Conservation (phyloP, 2,113 vertebrate species). For the Picathartes gymnocephalus region DNA sequence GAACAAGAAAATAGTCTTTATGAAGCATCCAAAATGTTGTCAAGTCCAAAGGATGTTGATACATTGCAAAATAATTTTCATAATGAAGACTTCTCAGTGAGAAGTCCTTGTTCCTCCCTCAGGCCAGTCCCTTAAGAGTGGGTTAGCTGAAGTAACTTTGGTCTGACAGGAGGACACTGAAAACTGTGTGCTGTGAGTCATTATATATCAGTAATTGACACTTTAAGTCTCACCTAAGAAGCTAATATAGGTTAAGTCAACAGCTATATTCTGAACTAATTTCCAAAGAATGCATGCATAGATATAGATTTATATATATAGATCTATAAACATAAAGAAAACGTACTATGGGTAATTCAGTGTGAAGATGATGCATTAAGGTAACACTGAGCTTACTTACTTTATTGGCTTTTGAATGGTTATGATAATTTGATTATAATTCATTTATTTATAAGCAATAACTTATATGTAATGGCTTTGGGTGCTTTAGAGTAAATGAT, state of each 20-base stretch:
- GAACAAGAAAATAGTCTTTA: neutral
- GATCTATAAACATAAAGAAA: neutral
- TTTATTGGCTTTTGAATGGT: neutral
- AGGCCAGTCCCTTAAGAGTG: neutral
- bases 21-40: neutral
- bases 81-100: neutral
- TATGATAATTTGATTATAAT: neutral
- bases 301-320: neutral
- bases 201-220: neutral
- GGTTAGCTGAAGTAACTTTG: neutral
- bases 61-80: neutral
- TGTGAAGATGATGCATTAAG: neutral
- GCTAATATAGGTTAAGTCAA: neutral
- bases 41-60: neutral
- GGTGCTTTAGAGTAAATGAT: neutral
- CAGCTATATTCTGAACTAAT: neutral
- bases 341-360: neutral
- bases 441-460: neutral
- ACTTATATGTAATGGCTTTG: neutral
- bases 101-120: neutral
- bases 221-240: neutral
- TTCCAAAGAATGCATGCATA: neutral
- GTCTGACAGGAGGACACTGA: neutral
- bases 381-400: neutral
- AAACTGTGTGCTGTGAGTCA: neutral